Percentiles rank a stretch among this genome's conserved stretches.
These are phyloP conservation scores for Rhabdomys pumilio DNA, from an alignment of 2,797 vertebrate species.

Conservation along the genomic window DNA sequence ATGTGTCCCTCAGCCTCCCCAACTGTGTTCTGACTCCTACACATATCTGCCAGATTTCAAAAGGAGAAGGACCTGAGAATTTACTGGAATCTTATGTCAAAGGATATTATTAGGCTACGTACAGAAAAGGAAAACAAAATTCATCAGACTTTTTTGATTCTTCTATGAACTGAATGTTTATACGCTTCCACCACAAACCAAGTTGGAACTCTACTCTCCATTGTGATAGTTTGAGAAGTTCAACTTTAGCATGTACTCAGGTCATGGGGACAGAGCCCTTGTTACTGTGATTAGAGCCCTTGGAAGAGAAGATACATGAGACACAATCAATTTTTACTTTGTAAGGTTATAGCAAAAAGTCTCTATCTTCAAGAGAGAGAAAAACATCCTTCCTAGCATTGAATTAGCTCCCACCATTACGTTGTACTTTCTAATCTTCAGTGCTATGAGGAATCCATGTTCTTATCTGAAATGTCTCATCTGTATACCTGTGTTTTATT, in stretches of 20 bases:
- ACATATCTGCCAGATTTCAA: not conserved
- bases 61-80: not conserved
- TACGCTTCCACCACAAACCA: not conserved
- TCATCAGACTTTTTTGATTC: slow-evolving; percentile 14
- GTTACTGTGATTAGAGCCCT: not conserved
- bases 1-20: not conserved
- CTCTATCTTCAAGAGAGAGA: not conserved
- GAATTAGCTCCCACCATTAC: not conserved
- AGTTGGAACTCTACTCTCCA: not conserved
- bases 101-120: not conserved
- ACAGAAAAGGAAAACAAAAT: not conserved
- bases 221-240: not conserved
- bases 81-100: not conserved
- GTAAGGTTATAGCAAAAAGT: not conserved
- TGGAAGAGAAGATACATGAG: not conserved
- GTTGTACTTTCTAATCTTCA: not conserved
- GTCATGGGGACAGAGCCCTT: not conserved
- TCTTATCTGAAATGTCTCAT: not conserved
- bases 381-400: not conserved
- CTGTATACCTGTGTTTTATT: not conserved
- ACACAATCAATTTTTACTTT: not conserved
- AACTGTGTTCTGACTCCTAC: not conserved
- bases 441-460: not conserved
- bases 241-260: not conserved
- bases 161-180: not conserved